phyloP scores from a whole-genome alignment of 2,797 vertebrate species.

The Moxostoma hubbsi region DNA sequence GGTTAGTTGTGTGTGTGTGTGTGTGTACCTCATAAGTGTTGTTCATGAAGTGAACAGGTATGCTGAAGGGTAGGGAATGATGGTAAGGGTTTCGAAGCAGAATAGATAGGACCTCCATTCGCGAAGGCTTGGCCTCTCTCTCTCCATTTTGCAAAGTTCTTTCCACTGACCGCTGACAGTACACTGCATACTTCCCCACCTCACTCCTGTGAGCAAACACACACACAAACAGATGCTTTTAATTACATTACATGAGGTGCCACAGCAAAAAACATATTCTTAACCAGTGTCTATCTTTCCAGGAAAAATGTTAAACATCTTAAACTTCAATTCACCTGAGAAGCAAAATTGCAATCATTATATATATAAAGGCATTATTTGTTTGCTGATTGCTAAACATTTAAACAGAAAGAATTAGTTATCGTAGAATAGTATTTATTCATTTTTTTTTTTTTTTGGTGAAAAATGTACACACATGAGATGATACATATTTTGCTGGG shows the following conservation, averaged over 20 bases:
- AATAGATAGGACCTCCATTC: constrained; percentile 96
- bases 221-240: constrained; percentile 34
- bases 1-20: neutral
- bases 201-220: constrained; percentile 79
- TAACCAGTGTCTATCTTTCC: neutral
- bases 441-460: too few relatives aligned
- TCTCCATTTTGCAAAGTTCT: constrained; percentile 88
- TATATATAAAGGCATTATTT: too few relatives aligned
- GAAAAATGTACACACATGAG: too few relatives aligned
- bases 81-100: constrained; percentile 95
- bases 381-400: too few relatives aligned
- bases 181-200: constrained; percentile 92
- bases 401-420: too few relatives aligned
- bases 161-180: constrained; percentile 92
- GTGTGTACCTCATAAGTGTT: constrained; percentile 89
- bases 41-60: constrained; percentile 95
- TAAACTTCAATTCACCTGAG: too few relatives aligned
- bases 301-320: neutral
- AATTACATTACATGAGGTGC: constrained; percentile 18
- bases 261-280: neutral
- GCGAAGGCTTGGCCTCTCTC: constrained; percentile 90
- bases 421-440: too few relatives aligned
- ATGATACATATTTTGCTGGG: too few relatives aligned
- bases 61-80: constrained; percentile 95
- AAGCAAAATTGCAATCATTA: too few relatives aligned